Conservation (phyloP, 2,888 invertebrate genomes). For the Rotaria socialis region DNA sequence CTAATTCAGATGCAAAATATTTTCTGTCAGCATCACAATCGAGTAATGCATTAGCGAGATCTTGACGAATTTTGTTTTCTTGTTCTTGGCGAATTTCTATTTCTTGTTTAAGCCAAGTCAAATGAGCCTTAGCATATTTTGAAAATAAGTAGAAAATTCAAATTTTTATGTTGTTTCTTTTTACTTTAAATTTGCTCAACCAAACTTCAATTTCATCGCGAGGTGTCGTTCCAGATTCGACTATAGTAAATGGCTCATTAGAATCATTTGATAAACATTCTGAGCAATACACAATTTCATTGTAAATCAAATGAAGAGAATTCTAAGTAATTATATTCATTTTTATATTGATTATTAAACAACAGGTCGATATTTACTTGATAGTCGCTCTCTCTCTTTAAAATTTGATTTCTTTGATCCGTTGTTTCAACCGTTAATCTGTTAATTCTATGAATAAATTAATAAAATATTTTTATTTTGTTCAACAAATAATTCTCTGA, state of each 20-base stretch:
- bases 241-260: not conserved
- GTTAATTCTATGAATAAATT: not conserved
- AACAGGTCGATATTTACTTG: not conserved
- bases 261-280: conserved; percentile 2
- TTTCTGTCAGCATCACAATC: conserved; percentile 23
- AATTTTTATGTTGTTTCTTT: not conserved
- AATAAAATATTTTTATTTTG: not conserved
- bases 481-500: not conserved
- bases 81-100: not conserved
- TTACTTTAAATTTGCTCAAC: not conserved
- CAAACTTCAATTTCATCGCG: not conserved
- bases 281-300: not conserved
- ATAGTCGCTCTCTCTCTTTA: not conserved
- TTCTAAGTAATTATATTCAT: not conserved
- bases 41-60: not conserved
- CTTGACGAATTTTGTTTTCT: not conserved
- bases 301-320: not conserved
- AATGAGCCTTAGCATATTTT: not conserved
- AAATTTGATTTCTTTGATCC: not conserved
- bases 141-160: not conserved
- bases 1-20: conserved; percentile 34
- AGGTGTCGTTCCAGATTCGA: not conserved
- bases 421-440: not conserved
- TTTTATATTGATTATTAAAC: not conserved
- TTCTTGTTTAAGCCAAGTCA: conserved; percentile 35